Evolutionary conservation across 2,888 invertebrate species (phyloP).

Genomic region (Eutolmus rufibarbis): DNA sequence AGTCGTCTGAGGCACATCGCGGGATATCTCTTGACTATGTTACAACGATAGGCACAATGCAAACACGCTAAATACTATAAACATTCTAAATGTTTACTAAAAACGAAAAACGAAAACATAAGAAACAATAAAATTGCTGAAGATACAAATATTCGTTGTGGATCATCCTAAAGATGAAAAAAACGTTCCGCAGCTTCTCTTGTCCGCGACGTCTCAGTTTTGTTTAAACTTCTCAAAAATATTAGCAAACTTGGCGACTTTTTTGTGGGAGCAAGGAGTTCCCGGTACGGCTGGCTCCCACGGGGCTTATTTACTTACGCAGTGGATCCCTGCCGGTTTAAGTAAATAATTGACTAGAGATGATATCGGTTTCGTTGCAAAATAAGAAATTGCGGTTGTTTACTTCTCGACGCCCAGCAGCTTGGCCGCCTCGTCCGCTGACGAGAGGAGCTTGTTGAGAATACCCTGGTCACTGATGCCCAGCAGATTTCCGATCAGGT

Average conservation of each 20-base stretch:
- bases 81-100: constrained; percentile 28
- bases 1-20: not conserved
- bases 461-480: constrained; percentile 86
- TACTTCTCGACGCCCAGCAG: constrained; percentile 81
- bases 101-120: not conserved
- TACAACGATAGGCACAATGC: constrained; percentile 15
- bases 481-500: constrained; percentile 87
- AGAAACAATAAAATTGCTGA: not conserved
- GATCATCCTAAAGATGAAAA: not conserved
- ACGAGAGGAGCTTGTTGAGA: constrained; percentile 83
- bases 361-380: constrained; percentile 21
- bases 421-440: constrained; percentile 86
- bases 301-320: constrained; percentile 11
- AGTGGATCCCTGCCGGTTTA: constrained; percentile 20
- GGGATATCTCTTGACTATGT: not conserved
- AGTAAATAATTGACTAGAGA: constrained; percentile 42
- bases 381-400: constrained; percentile 43
- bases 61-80: constrained; percentile 25
- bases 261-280: not conserved
- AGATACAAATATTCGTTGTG: constrained; percentile 28
- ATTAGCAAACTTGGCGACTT: constrained; percentile 30
- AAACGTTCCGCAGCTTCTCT: not conserved
- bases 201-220: not conserved
- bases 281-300: constrained; percentile 1
- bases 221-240: not conserved